phyloP scores from a whole-genome alignment of 2,797 vertebrate species.

The Manis crassicaudata region DNA sequence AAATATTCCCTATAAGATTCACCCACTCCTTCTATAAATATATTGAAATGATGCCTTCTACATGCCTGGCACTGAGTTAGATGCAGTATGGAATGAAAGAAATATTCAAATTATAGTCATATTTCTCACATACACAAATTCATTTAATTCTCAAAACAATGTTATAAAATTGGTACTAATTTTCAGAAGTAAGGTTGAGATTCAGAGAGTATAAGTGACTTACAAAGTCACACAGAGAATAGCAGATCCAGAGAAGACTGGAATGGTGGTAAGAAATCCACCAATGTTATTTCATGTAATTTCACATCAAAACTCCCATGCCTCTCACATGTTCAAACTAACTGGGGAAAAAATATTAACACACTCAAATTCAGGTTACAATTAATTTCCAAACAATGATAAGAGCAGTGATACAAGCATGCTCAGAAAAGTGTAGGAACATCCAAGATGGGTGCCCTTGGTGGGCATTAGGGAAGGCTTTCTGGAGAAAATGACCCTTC shows the following conservation, averaged over 20 bases:
- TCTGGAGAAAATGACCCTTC: neutral
- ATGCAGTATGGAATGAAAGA: neutral
- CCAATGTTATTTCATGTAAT: neutral
- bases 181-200: constrained; percentile 11
- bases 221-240: constrained; percentile 21
- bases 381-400: constrained; percentile 6
- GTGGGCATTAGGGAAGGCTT: neutral
- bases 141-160: constrained; percentile 41
- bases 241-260: neutral
- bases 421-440: neutral
- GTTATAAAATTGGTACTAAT: neutral
- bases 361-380: constrained; percentile 1
- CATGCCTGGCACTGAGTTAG: neutral
- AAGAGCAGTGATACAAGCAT: neutral
- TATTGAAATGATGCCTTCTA: constrained; percentile 35
- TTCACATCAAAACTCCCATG: constrained; percentile 36
- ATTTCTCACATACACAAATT: constrained; percentile 18
- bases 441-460: neutral
- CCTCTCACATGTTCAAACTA: neutral
- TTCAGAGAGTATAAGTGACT: constrained; percentile 14
- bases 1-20: constrained; percentile 21
- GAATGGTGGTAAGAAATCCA: constrained; percentile 40
- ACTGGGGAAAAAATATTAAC: neutral
- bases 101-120: constrained; percentile 20
- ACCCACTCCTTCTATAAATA: constrained; percentile 14